Conservation (phyloP, 2,888 invertebrate species). For the Boloria euphrosyne region DNA sequence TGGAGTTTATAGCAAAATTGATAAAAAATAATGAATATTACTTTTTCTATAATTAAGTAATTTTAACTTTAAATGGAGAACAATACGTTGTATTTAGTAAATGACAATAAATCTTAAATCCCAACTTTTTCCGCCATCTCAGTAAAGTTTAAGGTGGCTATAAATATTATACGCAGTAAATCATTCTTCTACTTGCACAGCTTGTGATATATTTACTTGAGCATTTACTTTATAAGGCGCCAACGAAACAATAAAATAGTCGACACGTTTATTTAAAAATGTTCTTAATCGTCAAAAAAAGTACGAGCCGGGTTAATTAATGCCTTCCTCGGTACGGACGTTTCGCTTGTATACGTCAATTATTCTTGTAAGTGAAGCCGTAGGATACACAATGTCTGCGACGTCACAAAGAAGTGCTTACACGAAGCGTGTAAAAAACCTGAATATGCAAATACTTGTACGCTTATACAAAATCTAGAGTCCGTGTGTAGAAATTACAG, state of each 20-base stretch:
- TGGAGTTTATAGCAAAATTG: too few species aligned
- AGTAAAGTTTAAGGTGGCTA: slow-evolving; percentile 13
- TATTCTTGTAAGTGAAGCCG: slow-evolving; percentile 47
- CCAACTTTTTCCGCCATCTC: slow-evolving; percentile 17
- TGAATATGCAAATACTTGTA: slow-evolving; percentile 14
- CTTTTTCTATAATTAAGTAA: too few species aligned
- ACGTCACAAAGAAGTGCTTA: slow-evolving; percentile 28
- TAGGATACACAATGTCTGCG: slow-evolving; percentile 34
- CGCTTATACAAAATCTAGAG: not conserved
- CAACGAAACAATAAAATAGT: slow-evolving; percentile 43
- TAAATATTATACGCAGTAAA: slow-evolving; percentile 17
- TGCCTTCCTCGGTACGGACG: slow-evolving; percentile 58
- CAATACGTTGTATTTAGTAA: not conserved
- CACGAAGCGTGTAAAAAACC: slow-evolving; percentile 13
- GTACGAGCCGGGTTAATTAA: slow-evolving; percentile 55
- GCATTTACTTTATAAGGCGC: slow-evolving; percentile 32
- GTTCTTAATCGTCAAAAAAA: slow-evolving; percentile 50
- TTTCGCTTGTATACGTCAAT: slow-evolving; percentile 53
- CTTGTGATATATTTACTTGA: slow-evolving; percentile 18
- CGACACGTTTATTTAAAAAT: slow-evolving; percentile 22
- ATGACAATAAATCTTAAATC: slow-evolving; percentile 13
- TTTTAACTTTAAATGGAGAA: not conserved
- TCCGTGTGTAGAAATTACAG: too few species aligned
- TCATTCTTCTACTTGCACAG: slow-evolving; percentile 1
- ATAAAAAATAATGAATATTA: too few species aligned